These are phyloP conservation scores for Pedicia rivosa DNA, from an alignment of 2,888 invertebrate genomes.

Conservation along the genomic window DNA sequence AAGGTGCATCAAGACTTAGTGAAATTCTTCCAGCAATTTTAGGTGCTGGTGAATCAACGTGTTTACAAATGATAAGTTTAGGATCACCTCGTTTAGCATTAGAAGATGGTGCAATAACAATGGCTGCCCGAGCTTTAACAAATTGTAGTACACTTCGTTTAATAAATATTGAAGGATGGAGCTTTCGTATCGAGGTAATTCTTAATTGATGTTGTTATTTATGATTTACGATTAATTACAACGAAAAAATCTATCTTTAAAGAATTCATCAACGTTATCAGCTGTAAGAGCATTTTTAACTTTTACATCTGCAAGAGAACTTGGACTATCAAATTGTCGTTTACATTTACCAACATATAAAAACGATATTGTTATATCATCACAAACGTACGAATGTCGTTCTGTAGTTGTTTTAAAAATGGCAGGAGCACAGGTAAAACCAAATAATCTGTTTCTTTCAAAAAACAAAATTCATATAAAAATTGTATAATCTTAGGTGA, in stretches of 20 bases:
- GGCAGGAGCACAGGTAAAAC: conserved; percentile 31
- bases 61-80: conserved; percentile 36
- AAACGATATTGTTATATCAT: conserved; percentile 14
- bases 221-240: conserved; percentile 3
- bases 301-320: conserved; percentile 34
- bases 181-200: conserved; percentile 36
- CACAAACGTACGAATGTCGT: conserved; percentile 25
- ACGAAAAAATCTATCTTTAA: no score
- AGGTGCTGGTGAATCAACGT: conserved; percentile 35
- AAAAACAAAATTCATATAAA: no score
- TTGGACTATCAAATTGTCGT: conserved; percentile 35
- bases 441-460: neutral
- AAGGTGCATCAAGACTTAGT: conserved; percentile 35
- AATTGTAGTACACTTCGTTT: conserved; percentile 33
- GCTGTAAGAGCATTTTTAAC: conserved; percentile 33
- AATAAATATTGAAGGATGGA: conserved; percentile 39
- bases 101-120: conserved; percentile 30
- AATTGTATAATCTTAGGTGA: conserved; percentile 21
- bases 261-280: conserved; percentile 26
- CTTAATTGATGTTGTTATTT: neutral
- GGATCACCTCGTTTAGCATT: conserved; percentile 36
- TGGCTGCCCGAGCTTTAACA: conserved; percentile 19
- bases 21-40: conserved; percentile 38
- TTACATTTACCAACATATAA: conserved; percentile 29
- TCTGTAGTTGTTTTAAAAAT: conserved; percentile 34